Conservation (phyloP, 1,140 invertebrate species). For the Drosophila kurseongensis region DNA sequence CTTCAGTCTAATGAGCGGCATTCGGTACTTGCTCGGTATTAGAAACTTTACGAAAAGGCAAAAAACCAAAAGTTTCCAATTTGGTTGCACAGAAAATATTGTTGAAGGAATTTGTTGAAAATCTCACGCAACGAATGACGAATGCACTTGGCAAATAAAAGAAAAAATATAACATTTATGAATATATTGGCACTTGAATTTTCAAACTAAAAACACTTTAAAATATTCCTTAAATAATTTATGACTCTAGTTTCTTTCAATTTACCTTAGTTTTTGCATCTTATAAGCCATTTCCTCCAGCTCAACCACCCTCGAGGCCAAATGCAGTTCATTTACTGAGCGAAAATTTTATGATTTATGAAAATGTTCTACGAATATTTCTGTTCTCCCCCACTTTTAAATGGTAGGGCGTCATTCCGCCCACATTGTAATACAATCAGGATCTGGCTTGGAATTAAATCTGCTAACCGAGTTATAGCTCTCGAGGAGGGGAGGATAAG, state of each 20-base stretch:
- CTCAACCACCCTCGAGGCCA: slow-evolving; percentile 7
- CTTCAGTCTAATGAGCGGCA: slow-evolving; percentile 53
- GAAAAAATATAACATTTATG: too few relatives aligned
- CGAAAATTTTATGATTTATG: slow-evolving; percentile 64
- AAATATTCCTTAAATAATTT: slow-evolving; percentile 12
- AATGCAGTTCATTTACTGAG: slow-evolving; percentile 44
- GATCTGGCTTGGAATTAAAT: slow-evolving; percentile 67
- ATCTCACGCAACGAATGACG: not conserved
- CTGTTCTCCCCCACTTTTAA: slow-evolving; percentile 21
- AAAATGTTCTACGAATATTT: slow-evolving; percentile 33
- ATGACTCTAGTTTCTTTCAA: slow-evolving; percentile 7
- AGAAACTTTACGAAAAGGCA: slow-evolving; percentile 54
- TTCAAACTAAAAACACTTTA: not conserved
- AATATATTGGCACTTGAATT: not conserved
- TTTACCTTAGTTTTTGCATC: not conserved
- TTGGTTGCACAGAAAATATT: slow-evolving; percentile 42
- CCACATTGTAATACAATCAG: slow-evolving; percentile 73
- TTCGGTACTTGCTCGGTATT: slow-evolving; percentile 41
- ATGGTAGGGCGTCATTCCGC: slow-evolving; percentile 29
- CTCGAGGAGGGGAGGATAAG: not conserved
- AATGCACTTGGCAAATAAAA: slow-evolving; percentile 1
- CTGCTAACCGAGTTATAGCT: slow-evolving; percentile 53
- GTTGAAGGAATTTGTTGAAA: slow-evolving; percentile 20
- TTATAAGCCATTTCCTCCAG: not conserved
- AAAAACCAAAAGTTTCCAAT: slow-evolving; percentile 51